These are phyloP conservation scores for Oreochromis niloticus DNA, from an alignment of 2,113 vertebrate species.

Conservation along the genomic window DNA sequence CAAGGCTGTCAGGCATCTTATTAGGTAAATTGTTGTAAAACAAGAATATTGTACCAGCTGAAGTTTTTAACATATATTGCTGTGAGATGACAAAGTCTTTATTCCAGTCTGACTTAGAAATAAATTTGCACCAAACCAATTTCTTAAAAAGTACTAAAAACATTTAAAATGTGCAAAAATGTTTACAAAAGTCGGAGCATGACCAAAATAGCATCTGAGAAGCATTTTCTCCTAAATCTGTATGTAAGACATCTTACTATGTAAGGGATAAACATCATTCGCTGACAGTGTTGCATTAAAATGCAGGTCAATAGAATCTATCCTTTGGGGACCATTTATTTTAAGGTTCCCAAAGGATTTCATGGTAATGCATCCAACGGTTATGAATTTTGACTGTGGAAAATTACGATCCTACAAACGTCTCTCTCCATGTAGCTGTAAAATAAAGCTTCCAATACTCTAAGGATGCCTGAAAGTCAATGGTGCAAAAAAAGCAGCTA, in stretches of 20 bases:
- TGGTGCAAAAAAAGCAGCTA: neutral
- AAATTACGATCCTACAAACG: neutral
- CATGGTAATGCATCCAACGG: neutral
- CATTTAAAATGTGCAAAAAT: neutral
- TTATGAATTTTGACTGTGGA: neutral
- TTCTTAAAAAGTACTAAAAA: neutral
- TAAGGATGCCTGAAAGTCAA: neutral
- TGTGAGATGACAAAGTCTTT: neutral
- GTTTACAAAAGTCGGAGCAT: neutral
- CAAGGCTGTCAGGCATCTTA: neutral
- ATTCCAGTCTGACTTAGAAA: neutral
- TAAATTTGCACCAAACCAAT: neutral
- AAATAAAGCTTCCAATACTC: neutral
- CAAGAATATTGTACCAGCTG: neutral
- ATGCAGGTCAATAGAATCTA: neutral
- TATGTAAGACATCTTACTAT: rapidly evolving
- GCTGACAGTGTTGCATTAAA: neutral
- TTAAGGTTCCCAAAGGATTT: neutral
- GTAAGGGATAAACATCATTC: neutral
- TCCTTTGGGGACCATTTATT: neutral
- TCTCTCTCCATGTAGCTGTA: neutral
- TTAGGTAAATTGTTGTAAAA: neutral
- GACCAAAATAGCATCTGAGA: neutral
- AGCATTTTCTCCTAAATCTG: neutral
- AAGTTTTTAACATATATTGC: neutral